These are phyloP conservation scores for Ornithoptera priamus DNA, from an alignment of 2,888 invertebrate species.

Conservation along the genomic window DNA sequence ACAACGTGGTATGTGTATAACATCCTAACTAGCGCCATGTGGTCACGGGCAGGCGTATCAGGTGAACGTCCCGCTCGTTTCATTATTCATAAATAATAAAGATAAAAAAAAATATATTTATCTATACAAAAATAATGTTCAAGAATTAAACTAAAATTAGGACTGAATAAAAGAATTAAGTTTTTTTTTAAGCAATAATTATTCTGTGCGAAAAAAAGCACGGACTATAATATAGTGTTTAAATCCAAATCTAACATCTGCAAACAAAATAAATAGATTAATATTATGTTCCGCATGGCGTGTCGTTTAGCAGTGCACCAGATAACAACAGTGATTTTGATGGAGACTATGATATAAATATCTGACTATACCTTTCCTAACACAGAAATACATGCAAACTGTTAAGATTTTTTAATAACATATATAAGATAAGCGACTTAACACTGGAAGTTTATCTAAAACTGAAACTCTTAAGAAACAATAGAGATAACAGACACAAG, in stretches of 20 bases:
- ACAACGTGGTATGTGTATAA: too few species aligned
- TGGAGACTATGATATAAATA: slow-evolving; percentile 14
- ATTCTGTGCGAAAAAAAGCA: too few species aligned
- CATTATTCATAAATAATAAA: too few species aligned
- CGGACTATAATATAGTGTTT: not conserved
- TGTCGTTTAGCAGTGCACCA: slow-evolving; percentile 23
- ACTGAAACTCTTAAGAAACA: slow-evolving; percentile 35
- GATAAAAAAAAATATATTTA: too few species aligned
- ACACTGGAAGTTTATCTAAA: slow-evolving; percentile 32
- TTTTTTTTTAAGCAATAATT: too few species aligned
- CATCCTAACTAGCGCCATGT: too few species aligned
- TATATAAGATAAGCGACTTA: slow-evolving; percentile 34
- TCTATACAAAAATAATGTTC: too few species aligned
- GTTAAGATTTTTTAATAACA: slow-evolving; percentile 37
- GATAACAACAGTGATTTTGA: slow-evolving; percentile 2
- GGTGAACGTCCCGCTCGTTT: too few species aligned
- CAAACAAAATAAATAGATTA: too few species aligned
- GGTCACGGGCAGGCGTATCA: too few species aligned
- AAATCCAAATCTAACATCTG: slow-evolving; percentile 1
- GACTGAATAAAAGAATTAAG: too few species aligned
- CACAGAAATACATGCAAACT: slow-evolving; percentile 73
- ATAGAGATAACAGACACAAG: slow-evolving; percentile 50
- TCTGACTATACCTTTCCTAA: slow-evolving; percentile 41
- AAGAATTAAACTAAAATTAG: too few species aligned
- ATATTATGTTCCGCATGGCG: slow-evolving; percentile 5